Percentiles rank a stretch among this genome's conserved stretches.
phyloP scores from a whole-genome alignment of 2,113 vertebrate species.

The Bolborhynchus lineola region DNA sequence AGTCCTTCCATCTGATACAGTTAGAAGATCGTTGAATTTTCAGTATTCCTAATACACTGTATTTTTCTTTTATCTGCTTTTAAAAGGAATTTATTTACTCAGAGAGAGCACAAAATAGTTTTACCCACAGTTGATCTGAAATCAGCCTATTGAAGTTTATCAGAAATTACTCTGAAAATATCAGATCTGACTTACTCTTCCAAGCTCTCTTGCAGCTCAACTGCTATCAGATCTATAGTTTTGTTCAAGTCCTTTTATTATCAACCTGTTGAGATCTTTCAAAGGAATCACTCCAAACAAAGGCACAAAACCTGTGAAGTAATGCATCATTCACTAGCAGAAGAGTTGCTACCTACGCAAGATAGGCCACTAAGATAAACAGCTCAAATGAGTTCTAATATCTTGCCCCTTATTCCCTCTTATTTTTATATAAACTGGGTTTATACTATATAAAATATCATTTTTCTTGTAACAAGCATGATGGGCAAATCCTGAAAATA shows the following conservation, averaged over 20 bases:
- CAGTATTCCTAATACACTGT: not conserved
- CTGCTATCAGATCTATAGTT: not conserved
- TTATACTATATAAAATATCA: not conserved
- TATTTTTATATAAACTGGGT: not conserved
- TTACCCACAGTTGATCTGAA: not conserved
- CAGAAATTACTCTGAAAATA: not conserved
- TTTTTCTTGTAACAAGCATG: not conserved
- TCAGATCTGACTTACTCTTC: not conserved
- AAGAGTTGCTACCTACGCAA: not conserved
- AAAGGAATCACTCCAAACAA: not conserved
- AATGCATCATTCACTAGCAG: not conserved
- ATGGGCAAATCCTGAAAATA: not conserved
- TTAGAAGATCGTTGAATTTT: not conserved
- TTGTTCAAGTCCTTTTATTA: not conserved
- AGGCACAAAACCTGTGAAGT: not conserved
- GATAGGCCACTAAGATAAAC: not conserved
- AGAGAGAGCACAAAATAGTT: not conserved
- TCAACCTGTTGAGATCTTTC: not conserved
- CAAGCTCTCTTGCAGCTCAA: not conserved
- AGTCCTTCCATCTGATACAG: not conserved
- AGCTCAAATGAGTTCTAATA: not conserved
- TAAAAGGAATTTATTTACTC: not conserved
- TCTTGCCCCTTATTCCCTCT: not conserved
- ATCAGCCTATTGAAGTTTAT: not conserved
- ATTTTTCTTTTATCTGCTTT: not conserved